Conservation (phyloP, 2,888 invertebrate species). For the Vandiemenella viatica region DNA sequence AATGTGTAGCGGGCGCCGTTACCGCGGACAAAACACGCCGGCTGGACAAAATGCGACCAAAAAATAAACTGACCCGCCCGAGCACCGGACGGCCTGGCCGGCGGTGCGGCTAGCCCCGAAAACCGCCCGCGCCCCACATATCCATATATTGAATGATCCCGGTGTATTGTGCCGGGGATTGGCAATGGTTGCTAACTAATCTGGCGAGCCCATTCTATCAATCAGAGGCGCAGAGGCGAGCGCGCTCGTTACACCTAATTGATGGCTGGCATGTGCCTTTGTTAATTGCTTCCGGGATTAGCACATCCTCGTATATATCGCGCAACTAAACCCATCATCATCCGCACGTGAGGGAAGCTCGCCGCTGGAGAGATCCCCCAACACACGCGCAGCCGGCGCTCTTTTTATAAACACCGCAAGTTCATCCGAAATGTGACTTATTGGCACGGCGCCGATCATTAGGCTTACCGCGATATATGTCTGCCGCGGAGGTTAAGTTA, state of each 20-base stretch:
- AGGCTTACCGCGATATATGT: constrained; percentile 3
- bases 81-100: not conserved
- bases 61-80: not conserved
- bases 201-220: constrained; percentile 22
- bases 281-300: constrained; percentile 28
- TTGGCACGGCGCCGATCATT: constrained; percentile 12
- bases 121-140: not conserved
- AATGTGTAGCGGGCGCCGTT: no score
- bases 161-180: not conserved
- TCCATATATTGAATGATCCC: constrained; percentile 10
- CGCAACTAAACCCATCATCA: constrained; percentile 16
- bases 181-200: constrained; percentile 12
- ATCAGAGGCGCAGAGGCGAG: constrained; percentile 20
- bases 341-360: constrained; percentile 4
- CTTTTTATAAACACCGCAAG: constrained; percentile 15
- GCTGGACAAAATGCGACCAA: no score
- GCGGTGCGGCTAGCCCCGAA: not conserved
- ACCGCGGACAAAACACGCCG: no score
- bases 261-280: constrained; percentile 26
- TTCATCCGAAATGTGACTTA: constrained; percentile 14
- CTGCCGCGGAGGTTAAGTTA: not conserved
- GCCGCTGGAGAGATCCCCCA: not conserved
- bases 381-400: constrained; percentile 8
- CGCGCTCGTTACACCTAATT: constrained; percentile 27
- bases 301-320: constrained; percentile 15